phyloP scores from a whole-genome alignment of 2,888 invertebrate species.

The Philopedon plagiatum region DNA sequence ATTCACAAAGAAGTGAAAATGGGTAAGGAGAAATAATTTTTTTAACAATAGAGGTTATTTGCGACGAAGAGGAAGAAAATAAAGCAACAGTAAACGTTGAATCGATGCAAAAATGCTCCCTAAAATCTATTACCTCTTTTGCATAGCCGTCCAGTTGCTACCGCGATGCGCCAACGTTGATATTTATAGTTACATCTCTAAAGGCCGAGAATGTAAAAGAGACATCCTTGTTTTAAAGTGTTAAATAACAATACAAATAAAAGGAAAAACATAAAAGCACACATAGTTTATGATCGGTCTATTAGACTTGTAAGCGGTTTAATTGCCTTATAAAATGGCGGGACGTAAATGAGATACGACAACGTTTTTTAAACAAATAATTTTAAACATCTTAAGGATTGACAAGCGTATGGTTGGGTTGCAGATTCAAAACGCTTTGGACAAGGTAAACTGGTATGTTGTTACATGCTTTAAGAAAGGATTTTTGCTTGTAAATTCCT shows the following conservation, averaged over 20 bases:
- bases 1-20: too few relatives aligned
- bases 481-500: too few relatives aligned
- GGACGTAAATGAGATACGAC: neutral
- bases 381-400: too few relatives aligned
- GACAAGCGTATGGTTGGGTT: too few relatives aligned
- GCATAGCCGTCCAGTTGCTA: neutral
- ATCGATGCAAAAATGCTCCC: neutral
- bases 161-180: constrained; percentile 1
- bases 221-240: constrained; percentile 40
- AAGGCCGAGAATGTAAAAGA: constrained; percentile 25
- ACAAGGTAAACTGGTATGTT: too few relatives aligned
- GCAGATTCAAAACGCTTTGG: too few relatives aligned
- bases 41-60: too few relatives aligned
- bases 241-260: constrained; percentile 42
- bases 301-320: constrained; percentile 18
- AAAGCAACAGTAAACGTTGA: too few relatives aligned
- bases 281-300: constrained; percentile 16
- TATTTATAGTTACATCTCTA: constrained; percentile 32
- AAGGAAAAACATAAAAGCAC: constrained; percentile 19
- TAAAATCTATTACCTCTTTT: constrained; percentile 16
- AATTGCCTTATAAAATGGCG: constrained; percentile 30
- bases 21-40: too few relatives aligned
- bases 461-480: too few relatives aligned
- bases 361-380: neutral
- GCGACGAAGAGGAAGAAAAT: too few relatives aligned